Evolutionary conservation across 35 echinoderm and acorn worm species (phyloP).

Genomic region (Lytechinus pictus): DNA sequence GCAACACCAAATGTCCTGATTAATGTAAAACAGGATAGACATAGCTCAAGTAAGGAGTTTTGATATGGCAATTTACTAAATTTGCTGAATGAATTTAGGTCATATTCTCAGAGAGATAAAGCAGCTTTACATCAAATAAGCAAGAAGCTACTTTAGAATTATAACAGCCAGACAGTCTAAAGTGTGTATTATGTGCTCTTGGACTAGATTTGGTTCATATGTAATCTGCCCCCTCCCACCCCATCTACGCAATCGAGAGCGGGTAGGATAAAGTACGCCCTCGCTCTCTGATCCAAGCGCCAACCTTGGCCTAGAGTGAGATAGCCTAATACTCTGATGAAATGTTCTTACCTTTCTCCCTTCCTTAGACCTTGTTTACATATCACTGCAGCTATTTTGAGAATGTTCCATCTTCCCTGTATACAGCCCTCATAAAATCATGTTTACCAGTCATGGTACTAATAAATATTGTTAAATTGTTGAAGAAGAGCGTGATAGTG

Average conservation of each 20-base stretch:
- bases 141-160: background rate
- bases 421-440: background rate
- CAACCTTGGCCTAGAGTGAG: background rate
- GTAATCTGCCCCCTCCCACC: background rate
- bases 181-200: background rate
- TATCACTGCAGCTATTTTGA: background rate
- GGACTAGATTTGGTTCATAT: background rate
- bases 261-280: background rate
- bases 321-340: constrained; percentile 4
- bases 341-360: background rate
- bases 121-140: background rate
- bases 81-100: background rate
- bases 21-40: background rate
- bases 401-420: background rate
- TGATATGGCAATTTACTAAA: background rate
- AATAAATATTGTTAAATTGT: background rate
- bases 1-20: background rate
- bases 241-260: background rate
- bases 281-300: background rate
- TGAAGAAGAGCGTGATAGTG: background rate
- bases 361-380: constrained; percentile 2
- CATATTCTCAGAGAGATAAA: background rate
- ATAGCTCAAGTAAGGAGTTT: background rate
- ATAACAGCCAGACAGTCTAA: background rate
- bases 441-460: background rate